Percentiles rank a stretch among this genome's conserved stretches.
These are phyloP conservation scores for Dolichopus griseipennis DNA, from an alignment of 2,888 invertebrate species.

Conservation along the genomic window DNA sequence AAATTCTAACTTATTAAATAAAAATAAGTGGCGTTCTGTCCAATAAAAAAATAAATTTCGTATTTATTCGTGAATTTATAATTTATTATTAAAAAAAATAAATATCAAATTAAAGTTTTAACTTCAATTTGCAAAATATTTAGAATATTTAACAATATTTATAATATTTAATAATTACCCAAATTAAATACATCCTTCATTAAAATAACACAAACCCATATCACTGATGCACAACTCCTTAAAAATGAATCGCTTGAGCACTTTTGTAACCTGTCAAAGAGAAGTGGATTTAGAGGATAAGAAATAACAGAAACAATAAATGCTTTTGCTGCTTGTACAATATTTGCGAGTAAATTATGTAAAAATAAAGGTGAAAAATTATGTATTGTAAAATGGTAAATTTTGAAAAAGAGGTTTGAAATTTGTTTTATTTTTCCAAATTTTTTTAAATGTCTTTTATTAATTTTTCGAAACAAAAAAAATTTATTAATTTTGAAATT, in stretches of 20 bases:
- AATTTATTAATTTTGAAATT: no score
- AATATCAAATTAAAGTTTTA: not conserved
- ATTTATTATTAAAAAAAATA: not conserved
- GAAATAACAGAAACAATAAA: not conserved
- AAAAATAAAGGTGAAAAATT: not conserved
- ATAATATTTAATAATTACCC: not conserved
- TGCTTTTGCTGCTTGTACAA: not conserved
- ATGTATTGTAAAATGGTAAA: not conserved
- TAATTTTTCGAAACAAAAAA: no score
- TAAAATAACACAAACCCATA: not conserved
- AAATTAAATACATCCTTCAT: not conserved
- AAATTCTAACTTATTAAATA: no score
- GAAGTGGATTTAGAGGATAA: not conserved
- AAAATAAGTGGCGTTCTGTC: constrained; percentile 17
- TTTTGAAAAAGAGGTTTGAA: not conserved
- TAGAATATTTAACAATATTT: not conserved
- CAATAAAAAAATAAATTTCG: constrained; percentile 18
- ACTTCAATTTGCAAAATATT: not conserved
- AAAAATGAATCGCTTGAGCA: not conserved
- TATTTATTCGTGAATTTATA: not conserved
- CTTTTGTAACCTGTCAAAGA: not conserved
- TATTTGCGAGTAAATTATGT: not conserved
- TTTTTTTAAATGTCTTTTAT: no score
- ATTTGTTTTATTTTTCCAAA: no score
- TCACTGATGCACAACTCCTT: not conserved